Evolutionary conservation across 2,113 vertebrate genomes (phyloP).

Genomic region (Burhinus bistriatus): DNA sequence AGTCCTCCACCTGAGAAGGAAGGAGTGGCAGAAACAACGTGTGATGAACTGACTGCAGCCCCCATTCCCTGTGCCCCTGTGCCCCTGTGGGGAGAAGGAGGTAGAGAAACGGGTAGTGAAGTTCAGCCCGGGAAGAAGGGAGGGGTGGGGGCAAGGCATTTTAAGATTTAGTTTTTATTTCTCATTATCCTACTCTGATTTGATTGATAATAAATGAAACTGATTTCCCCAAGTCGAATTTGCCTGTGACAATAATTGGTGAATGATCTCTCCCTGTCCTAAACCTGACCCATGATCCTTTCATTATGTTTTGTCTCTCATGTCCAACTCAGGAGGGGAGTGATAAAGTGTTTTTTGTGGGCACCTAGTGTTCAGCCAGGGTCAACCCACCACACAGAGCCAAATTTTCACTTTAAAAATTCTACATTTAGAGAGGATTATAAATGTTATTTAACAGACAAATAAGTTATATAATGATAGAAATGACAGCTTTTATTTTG

Average conservation of each 20-base stretch:
- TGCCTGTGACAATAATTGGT: background rate
- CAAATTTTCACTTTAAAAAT: background rate
- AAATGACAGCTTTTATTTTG: background rate
- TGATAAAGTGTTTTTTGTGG: background rate
- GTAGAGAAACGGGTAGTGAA: background rate
- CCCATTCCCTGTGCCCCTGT: too few species aligned
- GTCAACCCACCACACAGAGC: background rate
- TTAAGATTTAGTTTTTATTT: background rate
- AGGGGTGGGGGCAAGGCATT: too few species aligned
- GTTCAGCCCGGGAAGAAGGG: background rate
- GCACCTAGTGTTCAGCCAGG: background rate
- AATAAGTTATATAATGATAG: background rate
- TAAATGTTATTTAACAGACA: background rate
- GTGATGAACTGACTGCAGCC: too few species aligned
- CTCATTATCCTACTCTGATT: background rate
- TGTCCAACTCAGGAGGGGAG: background rate
- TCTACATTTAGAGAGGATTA: background rate
- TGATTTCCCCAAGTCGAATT: background rate
- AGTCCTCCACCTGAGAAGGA: background rate
- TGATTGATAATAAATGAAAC: background rate
- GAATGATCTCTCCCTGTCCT: background rate
- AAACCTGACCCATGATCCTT: background rate
- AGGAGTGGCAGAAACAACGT: background rate
- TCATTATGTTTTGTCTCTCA: background rate
- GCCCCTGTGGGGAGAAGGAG: too few species aligned